These are phyloP conservation scores for Lutra lutra DNA, from an alignment of 2,797 vertebrate genomes.

Conservation along the genomic window DNA sequence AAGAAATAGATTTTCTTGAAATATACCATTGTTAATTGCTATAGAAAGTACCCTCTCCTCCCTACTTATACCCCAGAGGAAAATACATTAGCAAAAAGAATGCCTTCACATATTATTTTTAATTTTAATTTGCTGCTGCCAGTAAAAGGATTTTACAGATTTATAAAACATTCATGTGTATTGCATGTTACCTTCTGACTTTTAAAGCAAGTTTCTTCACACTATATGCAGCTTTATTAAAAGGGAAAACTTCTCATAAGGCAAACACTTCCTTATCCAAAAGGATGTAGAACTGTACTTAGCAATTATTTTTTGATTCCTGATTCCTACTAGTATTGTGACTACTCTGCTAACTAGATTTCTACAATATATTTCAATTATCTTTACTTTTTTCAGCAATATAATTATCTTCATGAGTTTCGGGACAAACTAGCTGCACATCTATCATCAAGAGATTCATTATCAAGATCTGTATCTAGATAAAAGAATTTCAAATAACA, in stretches of 20 bases:
- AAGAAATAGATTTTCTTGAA: constrained; percentile 5
- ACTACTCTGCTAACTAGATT: neutral
- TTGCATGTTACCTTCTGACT: constrained; percentile 9
- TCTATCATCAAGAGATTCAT: constrained; percentile 82
- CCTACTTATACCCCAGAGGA: neutral
- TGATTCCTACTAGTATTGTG: neutral
- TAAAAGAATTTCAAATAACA: constrained; percentile 79
- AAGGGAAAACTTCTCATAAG: neutral
- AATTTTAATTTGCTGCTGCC: constrained; percentile 24
- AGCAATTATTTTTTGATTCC: neutral
- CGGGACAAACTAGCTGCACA: constrained; percentile 88
- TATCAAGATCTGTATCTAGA: constrained; percentile 89
- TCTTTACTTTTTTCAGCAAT: constrained; percentile 89
- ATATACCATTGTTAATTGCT: neutral
- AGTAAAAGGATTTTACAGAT: constrained; percentile 10
- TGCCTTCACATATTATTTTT: neutral
- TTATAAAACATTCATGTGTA: neutral
- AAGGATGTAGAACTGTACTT: neutral
- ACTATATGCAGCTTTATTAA: neutral
- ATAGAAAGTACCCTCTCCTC: neutral
- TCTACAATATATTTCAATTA: constrained; percentile 36
- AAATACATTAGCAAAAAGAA: neutral
- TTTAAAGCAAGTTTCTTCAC: constrained; percentile 8
- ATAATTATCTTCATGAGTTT: constrained; percentile 96
- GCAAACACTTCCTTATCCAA: neutral